Base-by-base conservation (phyloP, 2,113 vertebrate species). In the Entelurus aequoreus region DNA sequence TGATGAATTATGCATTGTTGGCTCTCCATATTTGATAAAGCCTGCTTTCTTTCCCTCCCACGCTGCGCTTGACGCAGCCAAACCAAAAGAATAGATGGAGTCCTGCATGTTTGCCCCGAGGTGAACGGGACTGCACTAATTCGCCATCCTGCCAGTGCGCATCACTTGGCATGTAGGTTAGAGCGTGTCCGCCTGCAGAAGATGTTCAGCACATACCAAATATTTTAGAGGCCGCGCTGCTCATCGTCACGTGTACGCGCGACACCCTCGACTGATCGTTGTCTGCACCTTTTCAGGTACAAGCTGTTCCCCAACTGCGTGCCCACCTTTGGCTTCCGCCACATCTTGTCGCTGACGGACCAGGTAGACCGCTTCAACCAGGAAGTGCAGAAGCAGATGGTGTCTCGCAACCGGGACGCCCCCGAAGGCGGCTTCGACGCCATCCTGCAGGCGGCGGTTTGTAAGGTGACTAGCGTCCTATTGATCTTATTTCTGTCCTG, bases 401-500 rank as follows among this genome's bases (percentile, higher is more conserved):
- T 99, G 40, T 98, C 97, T 8, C 92, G 96, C 54, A 98, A 99
- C 86, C 75, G 95, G 0, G 97, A 99, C 6, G 96, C 96, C 0
- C 97, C 97, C 0, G 97, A 99, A 75, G 97, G 97, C 0, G 95
- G 95, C 0, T 98, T 98, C 0, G 97, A 99, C 28, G 96, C 97
- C 0, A 92, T 99, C 50, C 85, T 99, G 67, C 97, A 99, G 89
- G 95, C 96, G 0, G 92, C 94, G 0, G 97, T 99, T 37, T 99
- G 97, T 84, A 94, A 95, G 93, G 97, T 98, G 85, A 90, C 9
- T 0, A 6, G 8, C 7, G 16, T 19, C 36, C 57, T 5, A 1
- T 35, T 28, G 28, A 28, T 28, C 28, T 28, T 28, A 28, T 28
- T 28, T 28, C 28, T 28, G 28, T 28, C 28, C 28, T 28, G 28